Evolutionary conservation across 1,140 invertebrate species (phyloP), one percentile per base, ranked within the genome.

Genomic region (Drosophila oshimai): DNA sequence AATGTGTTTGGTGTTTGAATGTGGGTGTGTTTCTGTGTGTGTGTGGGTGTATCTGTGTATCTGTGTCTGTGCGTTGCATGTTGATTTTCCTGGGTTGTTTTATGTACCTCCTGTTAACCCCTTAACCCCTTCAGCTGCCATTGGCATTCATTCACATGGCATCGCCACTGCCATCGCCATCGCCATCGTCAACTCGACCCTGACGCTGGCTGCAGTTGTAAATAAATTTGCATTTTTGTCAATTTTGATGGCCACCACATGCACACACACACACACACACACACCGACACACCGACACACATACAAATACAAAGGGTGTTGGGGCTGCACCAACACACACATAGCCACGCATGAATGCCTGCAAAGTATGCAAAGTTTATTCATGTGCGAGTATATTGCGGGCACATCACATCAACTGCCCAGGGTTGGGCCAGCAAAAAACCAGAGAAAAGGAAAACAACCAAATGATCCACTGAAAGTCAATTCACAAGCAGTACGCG

Each of bases 161-260:
- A 24, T 33, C 24, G 41, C 31, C 31, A 46, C 28, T 47, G 61
- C 57, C 60, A 61, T 61, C 71, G 49, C 15, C 31, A 46, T 34
- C 46, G 58, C 37, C 60, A 60, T 62, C 72, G 58, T 69, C 44
- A 65, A 44, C 70, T 62, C 68, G 78, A 68, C 71, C 57, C 70
- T 58, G 74, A 58, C 50, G 75, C 58, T 69, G 62, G 64, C 49
- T 73, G 57, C 69, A 86, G 65, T 80, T 74, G 75, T 86, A 86
- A 86, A 86, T 86, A 86, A 86, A 86, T 86, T 86, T 87, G 75
- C 75, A 87, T 86, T 86, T 86, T 86, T 84, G 80, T 84, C 80
- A 84, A 84, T 84, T 84, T 80, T 80, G 75, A 86, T 80, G 68
- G 75, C 65, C 44, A 71, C 74, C 54, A 60, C 55, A 76, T 46